Percentiles rank a stretch among this genome's conserved stretches.
Conservation (phyloP, 2,113 vertebrate genomes). For the Haplochromis vanheusdeni region DNA sequence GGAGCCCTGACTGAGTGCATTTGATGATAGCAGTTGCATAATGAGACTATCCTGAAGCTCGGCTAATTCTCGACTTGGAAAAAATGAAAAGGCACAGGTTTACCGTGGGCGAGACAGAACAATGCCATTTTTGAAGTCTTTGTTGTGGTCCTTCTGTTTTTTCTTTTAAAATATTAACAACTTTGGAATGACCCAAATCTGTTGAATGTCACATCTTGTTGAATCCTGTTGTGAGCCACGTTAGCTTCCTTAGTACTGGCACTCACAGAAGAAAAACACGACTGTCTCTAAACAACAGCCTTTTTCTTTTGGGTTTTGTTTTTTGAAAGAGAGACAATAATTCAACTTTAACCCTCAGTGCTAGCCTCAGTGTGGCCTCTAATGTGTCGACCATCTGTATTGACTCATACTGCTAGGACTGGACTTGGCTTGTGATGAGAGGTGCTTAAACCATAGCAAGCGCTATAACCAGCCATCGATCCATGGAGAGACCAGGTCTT, state of each 20-base stretch:
- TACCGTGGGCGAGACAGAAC: slow-evolving; percentile 24
- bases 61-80: slow-evolving; percentile 1
- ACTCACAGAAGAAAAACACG: neutral
- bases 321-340: neutral
- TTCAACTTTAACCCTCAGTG: neutral
- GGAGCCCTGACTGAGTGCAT: slow-evolving; percentile 13
- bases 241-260: neutral
- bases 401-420: neutral
- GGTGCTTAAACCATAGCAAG: slow-evolving; percentile 22
- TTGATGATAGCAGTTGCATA: slow-evolving; percentile 35
- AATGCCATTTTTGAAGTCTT: slow-evolving; percentile 31
- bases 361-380: neutral
- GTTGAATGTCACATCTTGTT: slow-evolving; percentile 4
- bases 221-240: neutral
- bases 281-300: neutral
- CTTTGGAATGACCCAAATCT: slow-evolving; percentile 2
- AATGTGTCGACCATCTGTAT: neutral
- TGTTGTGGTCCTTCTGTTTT: slow-evolving; percentile 12
- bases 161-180: slow-evolving; percentile 30
- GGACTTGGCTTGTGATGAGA: neutral
- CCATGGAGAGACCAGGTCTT: neutral
- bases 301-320: neutral
- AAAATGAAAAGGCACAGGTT: slow-evolving; percentile 27
- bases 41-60: slow-evolving; percentile 25
- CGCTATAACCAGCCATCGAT: slow-evolving; percentile 47